phyloP scores from a whole-genome alignment of 2,888 invertebrate species.

The Hirtodrosophila cameraria region DNA sequence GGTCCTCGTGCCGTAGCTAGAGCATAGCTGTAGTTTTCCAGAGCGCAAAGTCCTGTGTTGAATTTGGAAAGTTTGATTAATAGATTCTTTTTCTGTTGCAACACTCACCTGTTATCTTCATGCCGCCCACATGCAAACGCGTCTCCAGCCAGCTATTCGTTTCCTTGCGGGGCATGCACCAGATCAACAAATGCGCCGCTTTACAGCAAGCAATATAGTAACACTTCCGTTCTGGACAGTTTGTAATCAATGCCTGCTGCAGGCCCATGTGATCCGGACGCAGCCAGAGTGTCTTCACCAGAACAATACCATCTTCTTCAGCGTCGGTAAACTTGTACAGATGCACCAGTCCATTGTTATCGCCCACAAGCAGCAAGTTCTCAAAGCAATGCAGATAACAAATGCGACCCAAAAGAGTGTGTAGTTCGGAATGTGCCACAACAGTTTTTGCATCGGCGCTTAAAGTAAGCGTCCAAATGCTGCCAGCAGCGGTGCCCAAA shows the following conservation, averaged over 20 bases:
- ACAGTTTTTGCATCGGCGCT: constrained; percentile 24
- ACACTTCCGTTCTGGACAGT: constrained; percentile 36
- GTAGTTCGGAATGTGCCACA: constrained; percentile 32
- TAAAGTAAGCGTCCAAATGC: constrained; percentile 61
- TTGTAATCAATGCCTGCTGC: constrained; percentile 61
- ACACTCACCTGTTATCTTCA: constrained; percentile 75
- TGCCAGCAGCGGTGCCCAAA: constrained; percentile 78
- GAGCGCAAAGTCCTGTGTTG: constrained; percentile 67
- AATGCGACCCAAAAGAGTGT: constrained; percentile 69
- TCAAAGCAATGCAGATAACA: constrained; percentile 53
- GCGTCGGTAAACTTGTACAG: constrained; percentile 52
- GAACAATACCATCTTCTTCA: constrained; percentile 19
- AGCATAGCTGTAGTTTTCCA: constrained; percentile 57
- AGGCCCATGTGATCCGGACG: constrained; percentile 75
- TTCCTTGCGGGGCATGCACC: constrained; percentile 46
- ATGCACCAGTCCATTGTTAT: constrained; percentile 69
- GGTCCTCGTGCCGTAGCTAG: constrained; percentile 64
- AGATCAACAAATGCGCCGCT: constrained; percentile 74
- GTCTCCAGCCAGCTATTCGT: constrained; percentile 36
- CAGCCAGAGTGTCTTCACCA: constrained; percentile 73
- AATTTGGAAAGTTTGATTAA: neutral
- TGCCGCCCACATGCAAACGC: constrained; percentile 67
- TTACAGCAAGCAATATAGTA: constrained; percentile 75
- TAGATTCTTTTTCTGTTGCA: too few relatives aligned
- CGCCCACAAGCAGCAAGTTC: constrained; percentile 70